phyloP scores from a whole-genome alignment of 92 coral and sea anemone genomes.

The Bergia sp. region DNA sequence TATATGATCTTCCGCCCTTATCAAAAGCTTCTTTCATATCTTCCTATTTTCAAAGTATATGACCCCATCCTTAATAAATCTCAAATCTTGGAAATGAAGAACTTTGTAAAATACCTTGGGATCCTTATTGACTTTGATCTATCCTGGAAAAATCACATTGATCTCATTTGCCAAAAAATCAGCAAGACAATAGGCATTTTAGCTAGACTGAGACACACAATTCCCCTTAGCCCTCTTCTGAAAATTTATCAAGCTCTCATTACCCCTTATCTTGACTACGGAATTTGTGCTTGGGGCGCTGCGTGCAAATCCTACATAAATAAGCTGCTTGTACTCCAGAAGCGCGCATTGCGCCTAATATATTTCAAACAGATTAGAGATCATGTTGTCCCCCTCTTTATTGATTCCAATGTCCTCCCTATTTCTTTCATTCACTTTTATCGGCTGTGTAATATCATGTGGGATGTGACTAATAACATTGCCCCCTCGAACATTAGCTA shows the following conservation, averaged over 20 bases:
- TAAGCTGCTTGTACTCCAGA: neutral
- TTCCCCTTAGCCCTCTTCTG: conserved; percentile 33
- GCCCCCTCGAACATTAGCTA: neutral
- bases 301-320: neutral
- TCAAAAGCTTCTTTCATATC: no score
- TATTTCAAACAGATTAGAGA: neutral
- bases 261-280: neutral
- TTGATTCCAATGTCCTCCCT: conserved; percentile 21
- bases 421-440: neutral
- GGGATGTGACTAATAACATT: no score
- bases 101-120: no score
- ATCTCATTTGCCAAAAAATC: conserved; percentile 29
- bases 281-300: neutral
- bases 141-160: no score
- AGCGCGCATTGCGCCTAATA: conserved; percentile 6
- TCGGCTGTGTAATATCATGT: no score
- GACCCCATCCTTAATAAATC: neutral
- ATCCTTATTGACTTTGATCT: no score
- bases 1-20: conserved; percentile 1
- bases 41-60: neutral
- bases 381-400: neutral
- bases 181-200: conserved; percentile 35
- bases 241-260: neutral
- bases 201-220: conserved; percentile 31
- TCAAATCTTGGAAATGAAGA: no score